Evolutionary conservation across 2,113 vertebrate species (phyloP), one percentile per base, ranked within the genome.

Genomic region (Nyctibius bracteatus): DNA sequence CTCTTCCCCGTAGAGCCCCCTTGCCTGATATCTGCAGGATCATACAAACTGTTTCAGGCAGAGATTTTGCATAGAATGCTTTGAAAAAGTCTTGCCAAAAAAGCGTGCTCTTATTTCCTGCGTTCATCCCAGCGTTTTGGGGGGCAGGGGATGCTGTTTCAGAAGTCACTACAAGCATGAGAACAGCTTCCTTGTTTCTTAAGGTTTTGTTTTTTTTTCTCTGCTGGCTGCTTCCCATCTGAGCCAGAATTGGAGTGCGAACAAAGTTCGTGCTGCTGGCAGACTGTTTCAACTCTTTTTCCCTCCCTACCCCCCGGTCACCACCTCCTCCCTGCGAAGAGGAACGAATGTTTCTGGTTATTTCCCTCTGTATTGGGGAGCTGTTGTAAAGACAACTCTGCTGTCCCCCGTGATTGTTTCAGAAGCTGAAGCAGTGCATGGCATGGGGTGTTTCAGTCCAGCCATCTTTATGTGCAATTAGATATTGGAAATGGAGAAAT

Each of bases 221-320:
- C 67, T 86, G 82, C 75, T 96, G 75, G 85, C 92, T 92, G 92
- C 78, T 91, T 92, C 96, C 87, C 79, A 77, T 93, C 46, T 73
- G 93, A 91, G 85, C 27, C 93, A 81, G 93, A 94, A 86, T 20
- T 95, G 96, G 94, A 94, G 94, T 52, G 82, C 16, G 75, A 95
- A 94, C 93, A 96, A 90, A 93, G 92, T 96, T 77, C 54, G 85
- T 62, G 79, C 80, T 93, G 90, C 92, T 93, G 93, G 93, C 92
- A 90, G 93, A 93, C 86, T 91, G 83, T 84, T 92, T 49, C 54
- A 84, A 24, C 88, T 86, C 90, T 85, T 84, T 68, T 77, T 91
- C 74, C 94, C 92, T 96, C 92, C 94, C 88, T 95, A 83, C 86
- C 83, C 94, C 80, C 79, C 9, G 44, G 90, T 93, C 95, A 88